A percentile compares a stretch with the other conserved stretches of the same genome.
Conservation (phyloP, 2,113 vertebrate genomes). For the Catharus minimus region DNA sequence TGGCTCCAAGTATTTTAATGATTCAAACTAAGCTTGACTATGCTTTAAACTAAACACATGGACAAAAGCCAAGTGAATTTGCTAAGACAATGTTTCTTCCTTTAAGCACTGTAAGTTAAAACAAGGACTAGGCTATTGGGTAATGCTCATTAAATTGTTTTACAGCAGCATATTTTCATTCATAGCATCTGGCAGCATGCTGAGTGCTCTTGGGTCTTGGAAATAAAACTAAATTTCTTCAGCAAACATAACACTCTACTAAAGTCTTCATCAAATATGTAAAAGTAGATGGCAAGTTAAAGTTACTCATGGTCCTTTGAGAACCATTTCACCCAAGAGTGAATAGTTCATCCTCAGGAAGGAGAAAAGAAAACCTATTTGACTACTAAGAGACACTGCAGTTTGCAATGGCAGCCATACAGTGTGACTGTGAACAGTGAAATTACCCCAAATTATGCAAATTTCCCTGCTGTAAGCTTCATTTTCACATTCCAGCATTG, state of each 20-base stretch:
- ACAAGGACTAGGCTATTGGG: conserved; percentile 26
- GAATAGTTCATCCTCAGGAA: conserved; percentile 33
- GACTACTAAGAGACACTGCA: not conserved
- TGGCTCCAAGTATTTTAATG: conserved; percentile 67
- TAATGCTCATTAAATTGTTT: conserved; percentile 44
- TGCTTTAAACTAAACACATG: conserved; percentile 70
- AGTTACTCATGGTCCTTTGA: not conserved
- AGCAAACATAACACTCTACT: conserved; percentile 20
- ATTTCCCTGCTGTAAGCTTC: not conserved
- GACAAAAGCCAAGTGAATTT: conserved; percentile 53
- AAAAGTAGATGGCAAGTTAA: conserved; percentile 25
- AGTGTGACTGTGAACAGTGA: not conserved
- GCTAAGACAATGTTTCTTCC: conserved; percentile 56
- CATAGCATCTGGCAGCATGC: not conserved
- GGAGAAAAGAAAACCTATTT: conserved; percentile 12
- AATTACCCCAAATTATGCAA: conserved; percentile 1
- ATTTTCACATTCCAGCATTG: not conserved
- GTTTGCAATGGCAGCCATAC: not conserved
- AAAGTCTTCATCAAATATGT: conserved; percentile 39
- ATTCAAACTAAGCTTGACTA: conserved; percentile 70
- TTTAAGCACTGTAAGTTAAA: conserved; percentile 45
- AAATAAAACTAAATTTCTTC: conserved; percentile 38
- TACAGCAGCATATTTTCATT: conserved; percentile 17
- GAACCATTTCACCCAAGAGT: not conserved
- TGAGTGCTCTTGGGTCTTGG: conserved; percentile 5